Conservation (phyloP, 2,113 vertebrate genomes). For the Cyprinodon variegatus region DNA sequence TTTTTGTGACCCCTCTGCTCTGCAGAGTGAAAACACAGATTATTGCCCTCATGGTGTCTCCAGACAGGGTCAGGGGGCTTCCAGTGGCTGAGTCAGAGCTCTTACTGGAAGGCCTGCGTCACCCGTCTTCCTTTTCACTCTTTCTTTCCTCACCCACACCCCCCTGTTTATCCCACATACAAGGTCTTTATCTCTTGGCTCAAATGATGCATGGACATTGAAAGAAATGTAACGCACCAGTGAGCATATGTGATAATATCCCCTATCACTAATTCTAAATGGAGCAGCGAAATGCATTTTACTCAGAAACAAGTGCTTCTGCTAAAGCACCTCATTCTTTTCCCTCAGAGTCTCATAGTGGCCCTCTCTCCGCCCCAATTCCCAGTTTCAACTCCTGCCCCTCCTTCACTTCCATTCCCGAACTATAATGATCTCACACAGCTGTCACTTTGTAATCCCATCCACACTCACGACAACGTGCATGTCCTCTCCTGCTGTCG, state of each 20-base stretch:
- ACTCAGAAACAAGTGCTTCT: conserved; percentile 50
- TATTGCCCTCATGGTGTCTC: conserved; percentile 35
- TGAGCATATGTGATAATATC: not conserved
- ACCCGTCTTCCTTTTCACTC: conserved; percentile 37
- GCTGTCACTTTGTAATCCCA: conserved; percentile 69
- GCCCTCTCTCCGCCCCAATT: conserved; percentile 25
- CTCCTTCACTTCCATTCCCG: conserved; percentile 33
- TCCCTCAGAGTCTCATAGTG: conserved; percentile 42
- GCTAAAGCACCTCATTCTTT: conserved; percentile 25
- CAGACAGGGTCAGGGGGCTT: conserved; percentile 68
- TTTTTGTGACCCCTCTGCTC: conserved; percentile 19
- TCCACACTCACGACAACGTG: conserved; percentile 48
- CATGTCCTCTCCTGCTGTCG: conserved; percentile 17
- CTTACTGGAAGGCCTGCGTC: conserved; percentile 76
- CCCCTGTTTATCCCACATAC: conserved; percentile 14
- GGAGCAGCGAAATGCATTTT: conserved; percentile 8
- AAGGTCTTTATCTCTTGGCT: conserved; percentile 8
- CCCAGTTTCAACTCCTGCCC: conserved; percentile 12
- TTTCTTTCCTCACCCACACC: conserved; percentile 2
- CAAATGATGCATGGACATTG: not conserved
- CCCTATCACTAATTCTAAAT: not conserved
- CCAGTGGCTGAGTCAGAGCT: conserved; percentile 66
- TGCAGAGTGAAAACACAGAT: conserved; percentile 44
- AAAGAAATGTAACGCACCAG: conserved; percentile 3
- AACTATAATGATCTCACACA: conserved; percentile 70